Evolutionary conservation across 1,140 invertebrate species (phyloP), one percentile per base, ranked within the genome.

Genomic region (Antheraea pernyi): DNA sequence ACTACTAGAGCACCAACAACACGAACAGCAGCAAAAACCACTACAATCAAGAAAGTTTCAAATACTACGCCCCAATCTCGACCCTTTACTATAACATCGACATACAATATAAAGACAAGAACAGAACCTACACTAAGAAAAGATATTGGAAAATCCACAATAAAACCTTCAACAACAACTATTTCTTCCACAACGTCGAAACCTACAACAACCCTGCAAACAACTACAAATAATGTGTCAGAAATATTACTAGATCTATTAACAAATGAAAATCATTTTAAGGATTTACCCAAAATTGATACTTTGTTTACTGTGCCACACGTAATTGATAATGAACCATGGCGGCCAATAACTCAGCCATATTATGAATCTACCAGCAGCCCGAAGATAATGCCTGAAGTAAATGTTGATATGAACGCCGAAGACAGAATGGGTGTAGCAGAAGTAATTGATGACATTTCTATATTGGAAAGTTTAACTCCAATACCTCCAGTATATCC

Each of bases 241-340:
- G 88, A 83, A 83, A 88, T 89, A 79, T 84, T 84, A 83, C 85
- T 80, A 65, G 84, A 80, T 69, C 75, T 84, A 58, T 71, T 92
- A 46, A 91, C 89, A 60, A 91, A 88, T 64, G 88, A 91, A 80
- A 91, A 92, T 69, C 87, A 91, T 69, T 84, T 86, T 18, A 91
- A 92, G 79, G 92, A 93, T 78, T 83, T 93, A 72, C 93, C 91
- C 59, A 92, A 93, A 81, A 90, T 93, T 37, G 92, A 93, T 76
- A 89, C 88, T 60, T 75, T 93, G 67, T 93, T 93, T 81, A 92
- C 91, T 67, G 91, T 93, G 22, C 89, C 92, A 63, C 87, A 91
- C 76, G 89, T 92, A 7, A 83, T 93, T 67, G 92, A 93, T 78
- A 91, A 93, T 80, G 91, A 93, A 84, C 93, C 93, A 65, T 94